Evolutionary conservation across 2,888 invertebrate genomes (phyloP), one percentile per base, ranked within the genome.

Genomic region (Caenorhabditis sp.): DNA sequence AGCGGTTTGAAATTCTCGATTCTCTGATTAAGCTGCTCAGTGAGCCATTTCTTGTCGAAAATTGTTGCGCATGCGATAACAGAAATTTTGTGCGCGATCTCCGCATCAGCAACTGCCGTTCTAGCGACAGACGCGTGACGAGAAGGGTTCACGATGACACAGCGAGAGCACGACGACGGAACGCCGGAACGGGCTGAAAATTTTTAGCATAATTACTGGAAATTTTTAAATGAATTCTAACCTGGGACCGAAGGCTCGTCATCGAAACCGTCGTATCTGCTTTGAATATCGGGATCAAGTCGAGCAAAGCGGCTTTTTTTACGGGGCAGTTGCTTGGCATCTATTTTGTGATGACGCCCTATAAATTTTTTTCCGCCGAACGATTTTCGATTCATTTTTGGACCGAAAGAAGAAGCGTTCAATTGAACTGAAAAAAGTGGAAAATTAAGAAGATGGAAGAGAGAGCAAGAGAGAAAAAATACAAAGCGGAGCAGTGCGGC

Each of bases 271-370:
- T 86, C 86, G 61, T 85, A 86, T 55, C 75, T 63, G 26, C 85
- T 83, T 11, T 77, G 70, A 43, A 83, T 79, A 65, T 86, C 86
- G 11, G 82, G 73, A 58, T 86, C 86, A 22, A 85, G 56, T 2
- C 78, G 74, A 22, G 79, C 77, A 48, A 79, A 82, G 9, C 81
- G 80, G 56, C 73, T 78, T 41, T 77, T 72, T 35, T 61, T 62
- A 13, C 55, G 73, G 2, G 80, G 65, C 2, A 80, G 30, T 45
- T 81, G 77, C 56, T 83, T 83, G 15, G 81, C 83, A 43, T 80
- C 81, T n/a, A n/a, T n/a, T n/a, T n/a, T n/a, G 5, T 75, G 77
- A 45, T 78, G 81, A 1, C 63, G 70, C 3, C 71, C 68, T n/a
- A n/a, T n/a, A 17, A n/a, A n/a, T n/a, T n/a, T n/a, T n/a, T n/a